phyloP scores from a whole-genome alignment of 2,113 vertebrate species.

The Oenanthe oenanthe region DNA sequence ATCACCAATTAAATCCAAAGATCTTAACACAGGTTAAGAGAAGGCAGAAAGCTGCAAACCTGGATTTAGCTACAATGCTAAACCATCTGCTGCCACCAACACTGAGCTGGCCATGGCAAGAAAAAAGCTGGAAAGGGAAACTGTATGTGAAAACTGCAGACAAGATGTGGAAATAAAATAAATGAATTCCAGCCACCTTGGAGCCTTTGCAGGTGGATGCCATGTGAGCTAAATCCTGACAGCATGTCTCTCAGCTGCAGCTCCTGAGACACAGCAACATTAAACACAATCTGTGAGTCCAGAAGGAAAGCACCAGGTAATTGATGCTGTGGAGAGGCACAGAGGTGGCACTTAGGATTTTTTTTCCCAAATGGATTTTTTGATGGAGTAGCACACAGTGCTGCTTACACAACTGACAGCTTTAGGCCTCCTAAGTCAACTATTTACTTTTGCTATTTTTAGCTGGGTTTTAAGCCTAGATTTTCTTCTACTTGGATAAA shows the following conservation, averaged over 20 bases:
- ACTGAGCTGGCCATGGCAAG: background rate
- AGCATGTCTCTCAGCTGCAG: background rate
- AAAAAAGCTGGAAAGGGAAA: background rate
- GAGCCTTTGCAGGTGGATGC: background rate
- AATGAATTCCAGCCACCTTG: background rate
- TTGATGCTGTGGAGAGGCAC: fast-evolving
- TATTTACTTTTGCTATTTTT: background rate
- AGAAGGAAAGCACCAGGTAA: fast-evolving
- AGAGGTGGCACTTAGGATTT: background rate
- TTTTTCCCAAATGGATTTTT: background rate
- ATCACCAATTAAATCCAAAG: background rate
- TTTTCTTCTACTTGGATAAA: background rate
- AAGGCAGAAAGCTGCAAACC: background rate
- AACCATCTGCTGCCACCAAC: background rate
- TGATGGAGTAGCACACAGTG: background rate
- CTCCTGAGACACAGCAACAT: background rate
- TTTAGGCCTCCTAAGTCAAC: background rate
- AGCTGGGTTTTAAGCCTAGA: background rate
- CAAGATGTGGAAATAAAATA: background rate
- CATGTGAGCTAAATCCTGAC: fast-evolving
- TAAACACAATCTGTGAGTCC: fast-evolving
- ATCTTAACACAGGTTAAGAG: background rate
- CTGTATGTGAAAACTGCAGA: background rate
- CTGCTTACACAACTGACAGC: background rate
- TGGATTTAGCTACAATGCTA: background rate